A percentile compares a stretch with the other conserved stretches of the same genome.
Conservation (phyloP, 2,888 invertebrate genomes). For the Rhagonycha lutea region DNA sequence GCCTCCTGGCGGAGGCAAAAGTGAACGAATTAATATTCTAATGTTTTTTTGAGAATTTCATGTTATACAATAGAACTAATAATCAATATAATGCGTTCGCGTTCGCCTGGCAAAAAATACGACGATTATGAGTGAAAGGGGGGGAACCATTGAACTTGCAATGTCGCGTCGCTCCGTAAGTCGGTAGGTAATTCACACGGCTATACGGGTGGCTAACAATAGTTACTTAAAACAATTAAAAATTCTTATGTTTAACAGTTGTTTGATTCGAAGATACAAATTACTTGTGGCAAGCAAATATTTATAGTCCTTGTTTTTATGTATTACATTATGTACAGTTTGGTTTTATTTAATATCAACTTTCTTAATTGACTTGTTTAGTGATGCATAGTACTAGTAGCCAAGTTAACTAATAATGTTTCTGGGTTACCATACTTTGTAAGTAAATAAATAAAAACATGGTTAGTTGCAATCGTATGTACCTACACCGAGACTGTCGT, state of each 20-base stretch:
- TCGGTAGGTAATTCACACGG: background rate
- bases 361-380: conserved; percentile 3
- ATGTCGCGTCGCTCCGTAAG: background rate
- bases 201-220: background rate
- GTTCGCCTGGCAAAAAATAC: too few relatives aligned
- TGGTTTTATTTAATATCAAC: background rate
- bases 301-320: background rate
- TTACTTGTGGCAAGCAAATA: background rate
- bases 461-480: conserved; percentile 22
- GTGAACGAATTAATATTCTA: too few relatives aligned
- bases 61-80: too few relatives aligned
- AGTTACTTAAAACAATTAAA: background rate
- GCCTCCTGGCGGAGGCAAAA: too few relatives aligned
- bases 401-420: conserved; percentile 14
- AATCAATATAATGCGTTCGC: background rate
- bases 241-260: background rate
- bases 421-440: conserved; percentile 17
- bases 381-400: conserved; percentile 1
- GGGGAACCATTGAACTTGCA: background rate
- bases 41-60: too few relatives aligned
- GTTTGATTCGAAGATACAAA: background rate
- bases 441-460: conserved; percentile 17
- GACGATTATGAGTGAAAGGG: background rate
- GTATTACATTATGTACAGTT: background rate
- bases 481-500: conserved; percentile 11